Evolutionary conservation across 2,113 vertebrate species (phyloP).

Genomic region (Promerops cafer): DNA sequence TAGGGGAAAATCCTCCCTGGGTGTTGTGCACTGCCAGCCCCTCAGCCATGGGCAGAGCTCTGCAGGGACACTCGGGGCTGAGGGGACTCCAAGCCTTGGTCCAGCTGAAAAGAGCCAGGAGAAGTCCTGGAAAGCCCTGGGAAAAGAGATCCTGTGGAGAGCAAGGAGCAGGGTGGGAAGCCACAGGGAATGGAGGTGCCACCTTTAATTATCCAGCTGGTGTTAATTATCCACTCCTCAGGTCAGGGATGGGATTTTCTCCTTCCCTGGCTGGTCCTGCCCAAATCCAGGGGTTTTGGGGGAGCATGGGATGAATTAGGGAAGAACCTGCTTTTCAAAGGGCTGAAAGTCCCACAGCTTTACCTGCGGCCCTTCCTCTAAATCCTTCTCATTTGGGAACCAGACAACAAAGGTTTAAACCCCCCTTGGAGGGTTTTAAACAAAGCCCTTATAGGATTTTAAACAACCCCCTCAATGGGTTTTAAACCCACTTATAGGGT

Average conservation of each 20-base stretch:
- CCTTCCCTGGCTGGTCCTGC: neutral
- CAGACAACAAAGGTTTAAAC: neutral
- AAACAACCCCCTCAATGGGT: neutral
- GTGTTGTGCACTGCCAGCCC: neutral
- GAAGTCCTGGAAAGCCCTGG: neutral
- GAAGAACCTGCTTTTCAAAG: neutral
- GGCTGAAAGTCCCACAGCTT: neutral
- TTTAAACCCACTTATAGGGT: neutral
- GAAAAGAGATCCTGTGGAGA: neutral
- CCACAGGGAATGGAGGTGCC: neutral
- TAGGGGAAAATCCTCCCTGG: neutral
- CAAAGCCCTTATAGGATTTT: neutral
- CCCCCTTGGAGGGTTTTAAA: neutral
- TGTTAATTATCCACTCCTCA: neutral
- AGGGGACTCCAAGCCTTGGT: neutral
- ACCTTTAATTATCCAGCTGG: neutral
- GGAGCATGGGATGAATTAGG: neutral
- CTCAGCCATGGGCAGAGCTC: neutral
- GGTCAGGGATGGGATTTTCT: neutral
- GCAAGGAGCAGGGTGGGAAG: neutral
- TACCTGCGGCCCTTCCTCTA: rapidly evolving
- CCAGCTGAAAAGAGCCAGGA: neutral
- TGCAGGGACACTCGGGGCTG: neutral
- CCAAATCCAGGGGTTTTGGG: neutral
- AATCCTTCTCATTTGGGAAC: neutral